phyloP scores from a whole-genome alignment of 1,140 invertebrate genomes.

The Arctopsyche grandis region DNA sequence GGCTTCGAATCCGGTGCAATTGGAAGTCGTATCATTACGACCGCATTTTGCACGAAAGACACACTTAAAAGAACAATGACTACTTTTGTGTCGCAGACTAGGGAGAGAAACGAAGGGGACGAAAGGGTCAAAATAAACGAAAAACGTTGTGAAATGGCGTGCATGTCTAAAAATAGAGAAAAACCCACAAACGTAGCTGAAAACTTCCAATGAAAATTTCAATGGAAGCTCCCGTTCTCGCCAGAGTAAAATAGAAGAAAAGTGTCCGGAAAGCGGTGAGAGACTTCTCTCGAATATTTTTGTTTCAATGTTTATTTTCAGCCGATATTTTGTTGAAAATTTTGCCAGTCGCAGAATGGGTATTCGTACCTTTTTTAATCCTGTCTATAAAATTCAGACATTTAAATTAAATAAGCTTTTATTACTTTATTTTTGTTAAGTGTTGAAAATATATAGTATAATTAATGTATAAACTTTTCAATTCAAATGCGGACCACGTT shows the following conservation, averaged over 20 bases:
- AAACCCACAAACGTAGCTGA: not conserved
- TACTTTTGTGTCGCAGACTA: slow-evolving; percentile 8
- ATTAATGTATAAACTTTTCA: no score
- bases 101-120: not conserved
- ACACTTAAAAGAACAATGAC: slow-evolving; percentile 34
- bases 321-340: not conserved
- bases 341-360: no score
- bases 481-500: no score
- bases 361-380: no score
- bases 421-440: no score
- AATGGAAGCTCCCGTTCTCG: not conserved
- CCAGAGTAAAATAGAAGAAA: not conserved
- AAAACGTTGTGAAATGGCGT: not conserved
- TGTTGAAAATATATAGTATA: no score
- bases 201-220: not conserved
- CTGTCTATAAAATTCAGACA: no score
- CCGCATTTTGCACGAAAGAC: slow-evolving; percentile 4
- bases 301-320: slow-evolving; percentile 8
- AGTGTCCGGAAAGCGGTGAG: slow-evolving; percentile 11
- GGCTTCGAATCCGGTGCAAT: slow-evolving; percentile 27
- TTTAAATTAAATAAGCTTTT: no score
- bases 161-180: not conserved
- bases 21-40: slow-evolving; percentile 11
- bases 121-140: slow-evolving; percentile 1
- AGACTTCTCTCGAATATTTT: not conserved